Base-by-base conservation (phyloP, 2,113 vertebrate species). In the Xiphophorus maculatus region DNA sequence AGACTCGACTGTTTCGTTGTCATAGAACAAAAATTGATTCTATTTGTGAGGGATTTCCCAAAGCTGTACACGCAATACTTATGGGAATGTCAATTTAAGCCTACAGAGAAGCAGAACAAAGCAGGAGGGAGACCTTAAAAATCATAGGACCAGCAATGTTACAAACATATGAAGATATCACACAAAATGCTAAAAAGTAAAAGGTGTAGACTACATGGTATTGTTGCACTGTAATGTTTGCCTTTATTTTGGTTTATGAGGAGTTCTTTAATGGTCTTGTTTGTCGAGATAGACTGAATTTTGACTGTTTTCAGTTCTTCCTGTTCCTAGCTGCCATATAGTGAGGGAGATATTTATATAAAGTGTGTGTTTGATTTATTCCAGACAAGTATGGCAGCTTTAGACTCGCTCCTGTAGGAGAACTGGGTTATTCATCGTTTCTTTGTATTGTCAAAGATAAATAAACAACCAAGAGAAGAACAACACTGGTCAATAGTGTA, bases 31-130 rank as follows among this genome's bases (percentile, higher is more conserved):
- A 72, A 74, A 86, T 67, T 72, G 42, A 81, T 82, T 78, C 63
- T 68, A 48, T 84, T 84, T 86, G 74, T 76, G 74, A 84, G 81
- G 66, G 76, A 85, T 82, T 88, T 90, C 77, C 73, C 75, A 72
- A 61, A 79, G 77, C 73, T 70, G 72, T 62, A 51, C 33, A 71
- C 15, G 40, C 48, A 42, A 65, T 77, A 48, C 81, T 76, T 61
- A 74, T 67, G 29, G 27, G 44, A 65, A 76, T 69, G 75, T 73
- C 64, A 63, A 71, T 73, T 40, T 19, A 58, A 73, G 61, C 65
- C 42, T 66, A 44, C 7, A 66, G 27, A 60, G 27, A n/a, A 71
- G 64, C 64, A 74, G 71, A 76, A 69, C 66, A 44, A 66, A 66
- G 33, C 28, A 27, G 30, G n/a, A 71, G 25, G 25, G 19, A 78